Evolutionary conservation across 2,797 vertebrate genomes (phyloP), one percentile per base, ranked within the genome.

Genomic region (Botia kubotai): DNA sequence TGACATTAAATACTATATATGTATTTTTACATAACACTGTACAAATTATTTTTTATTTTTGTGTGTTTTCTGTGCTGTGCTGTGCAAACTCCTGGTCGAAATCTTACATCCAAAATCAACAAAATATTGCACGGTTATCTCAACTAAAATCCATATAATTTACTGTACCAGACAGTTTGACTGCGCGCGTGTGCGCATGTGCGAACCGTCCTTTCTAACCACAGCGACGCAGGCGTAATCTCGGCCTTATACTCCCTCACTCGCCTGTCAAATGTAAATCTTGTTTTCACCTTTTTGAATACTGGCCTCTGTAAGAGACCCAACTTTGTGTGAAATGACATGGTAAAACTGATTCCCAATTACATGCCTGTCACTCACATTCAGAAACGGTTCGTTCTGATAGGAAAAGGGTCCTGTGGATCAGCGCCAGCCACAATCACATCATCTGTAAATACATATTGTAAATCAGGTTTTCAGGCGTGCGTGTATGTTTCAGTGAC

Each of bases 321-420:
- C 91, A 92, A 90, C 89, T 90, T 88, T 88, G 87, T 88, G 90
- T 87, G 87, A 94, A 94, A 93, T 93, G 90, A 93, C 91, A 92
- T 74, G 82, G 89, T 92, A 90, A 90, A 90, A 88, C 26, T 81
- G 88, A 92, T 91, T 94, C 94, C 92, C 91, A 91, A 94, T 94
- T 94, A 92, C 89, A 94, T 89, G 85, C 90, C 88, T 93, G 90
- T 92, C 90, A 91, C 89, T 91, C 90, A 87, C 86, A 88, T 87
- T 79, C 87, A 83, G 85, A 88, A 90, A 86, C 89, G 87, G 87
- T 83, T 82, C 89, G 84, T 84, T 87, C 86, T 86, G 84, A 69
- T 53, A 58, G 50, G 23, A 82, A 67, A 69, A 75, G 60, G 16
- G 60, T 58, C 57, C 58, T 58, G 79, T 57, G 75, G 62, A 74